Evolutionary conservation across 2,113 vertebrate genomes (phyloP).

Genomic region (Guaruba guarouba): DNA sequence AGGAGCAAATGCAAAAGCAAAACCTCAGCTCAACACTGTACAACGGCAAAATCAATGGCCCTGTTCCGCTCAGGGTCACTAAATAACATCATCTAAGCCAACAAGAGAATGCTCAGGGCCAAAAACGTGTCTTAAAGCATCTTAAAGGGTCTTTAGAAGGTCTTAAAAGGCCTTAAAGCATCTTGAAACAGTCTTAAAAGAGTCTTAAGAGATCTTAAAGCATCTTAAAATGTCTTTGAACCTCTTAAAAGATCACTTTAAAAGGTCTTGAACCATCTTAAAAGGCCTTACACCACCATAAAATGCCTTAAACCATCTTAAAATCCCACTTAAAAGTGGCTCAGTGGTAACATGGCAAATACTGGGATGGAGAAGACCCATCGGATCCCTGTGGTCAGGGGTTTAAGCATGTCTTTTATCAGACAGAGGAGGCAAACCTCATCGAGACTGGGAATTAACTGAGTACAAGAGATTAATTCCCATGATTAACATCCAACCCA

Average conservation of each 20-base stretch:
- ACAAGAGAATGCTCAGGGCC: accelerated
- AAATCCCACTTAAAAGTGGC: background rate
- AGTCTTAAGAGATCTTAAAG: background rate
- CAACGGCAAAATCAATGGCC: background rate
- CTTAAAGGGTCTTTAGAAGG: background rate
- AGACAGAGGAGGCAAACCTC: background rate
- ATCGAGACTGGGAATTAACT: accelerated
- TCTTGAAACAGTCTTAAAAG: background rate
- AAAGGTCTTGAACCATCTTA: background rate
- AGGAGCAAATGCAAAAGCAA: background rate
- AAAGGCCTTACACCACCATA: background rate
- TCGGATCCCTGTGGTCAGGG: background rate
- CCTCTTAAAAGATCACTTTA: background rate
- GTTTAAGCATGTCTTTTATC: background rate
- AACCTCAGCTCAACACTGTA: background rate
- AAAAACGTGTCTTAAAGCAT: background rate
- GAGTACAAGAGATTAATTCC: background rate
- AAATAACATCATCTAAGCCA: background rate
- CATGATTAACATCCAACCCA: background rate
- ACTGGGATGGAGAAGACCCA: background rate
- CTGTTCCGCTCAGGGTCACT: accelerated
- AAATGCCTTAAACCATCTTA: too few relatives aligned
- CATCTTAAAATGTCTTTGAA: background rate
- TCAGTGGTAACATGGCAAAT: background rate
- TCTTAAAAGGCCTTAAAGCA: background rate